Base-by-base conservation (phyloP, 1,140 invertebrate genomes). In the Apocrypta bakeri region DNA sequence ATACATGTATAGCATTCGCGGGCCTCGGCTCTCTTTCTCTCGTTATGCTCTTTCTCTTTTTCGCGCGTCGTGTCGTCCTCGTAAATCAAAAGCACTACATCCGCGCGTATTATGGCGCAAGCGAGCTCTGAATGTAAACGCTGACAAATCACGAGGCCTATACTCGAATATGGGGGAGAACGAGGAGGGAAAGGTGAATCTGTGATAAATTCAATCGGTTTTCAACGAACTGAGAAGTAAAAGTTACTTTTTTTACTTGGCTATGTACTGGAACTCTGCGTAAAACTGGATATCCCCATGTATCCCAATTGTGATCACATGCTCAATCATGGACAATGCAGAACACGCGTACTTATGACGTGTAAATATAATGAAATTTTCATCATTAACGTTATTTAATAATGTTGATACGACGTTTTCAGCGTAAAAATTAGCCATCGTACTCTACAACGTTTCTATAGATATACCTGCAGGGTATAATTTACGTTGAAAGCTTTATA, bases 21-120 rank as follows among this genome's bases (percentile, higher is more conserved):
- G 29, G 29, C 56, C 17, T 31, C 17, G 29, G n/a, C 72, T 64
- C 48, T 56, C 48, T 56, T 17, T n/a, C n/a, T n/a, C n/a, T n/a
- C 63, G 37, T 75, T 21, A 17, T 25, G 21, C 29, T 56, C 72
- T 66, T 42, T 42, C 21, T 79, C 73, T 68, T 24, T 64, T 24
- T 21, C 31, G 64, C 66, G 72, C 78, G 48, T 63, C 48, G 80
- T 71, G 81, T 71, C 79, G n/a, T 69, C 78, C 82, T 81, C 83
- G 76, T 79, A 69, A 79, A 79, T 79, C 64, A 79, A 31, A 48
- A 27, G 8, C 64, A 37, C 25, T n/a, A 29, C 17, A 48, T 48
- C 64, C 76, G 8, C 29, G 68, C 68, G 68, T 37, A 37, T 31
- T 71, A 71, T 71, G 27, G 68, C 33, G 48, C 48, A 21, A 56